Conservation (phyloP, 2,888 invertebrate species). For the Hemaris fuciformis region DNA sequence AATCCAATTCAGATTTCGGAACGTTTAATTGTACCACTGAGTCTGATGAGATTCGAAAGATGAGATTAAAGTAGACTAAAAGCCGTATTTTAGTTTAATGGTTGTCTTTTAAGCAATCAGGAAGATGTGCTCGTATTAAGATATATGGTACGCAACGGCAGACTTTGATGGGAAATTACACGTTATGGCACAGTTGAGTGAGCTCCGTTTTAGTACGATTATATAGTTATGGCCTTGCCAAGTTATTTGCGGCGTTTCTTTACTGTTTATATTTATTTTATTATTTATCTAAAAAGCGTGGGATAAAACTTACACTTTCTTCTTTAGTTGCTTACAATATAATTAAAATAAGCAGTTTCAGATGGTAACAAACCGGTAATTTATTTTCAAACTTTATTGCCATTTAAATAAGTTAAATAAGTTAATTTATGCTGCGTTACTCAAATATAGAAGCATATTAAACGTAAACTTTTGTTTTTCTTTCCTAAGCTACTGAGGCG, state of each 20-base stretch:
- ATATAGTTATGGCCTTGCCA: background rate
- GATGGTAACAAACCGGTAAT: background rate
- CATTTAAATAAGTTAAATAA: background rate
- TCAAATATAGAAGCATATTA: background rate
- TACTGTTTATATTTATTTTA: too few relatives aligned
- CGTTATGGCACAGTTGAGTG: slow-evolving; percentile 4
- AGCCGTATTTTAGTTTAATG: slow-evolving; percentile 56
- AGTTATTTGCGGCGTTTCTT: background rate
- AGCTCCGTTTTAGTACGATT: background rate
- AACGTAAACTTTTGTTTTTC: background rate
- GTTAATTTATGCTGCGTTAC: background rate
- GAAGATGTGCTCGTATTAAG: slow-evolving; percentile 38
- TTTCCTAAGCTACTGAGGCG: background rate
- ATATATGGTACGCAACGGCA: slow-evolving; percentile 36
- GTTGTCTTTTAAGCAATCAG: slow-evolving; percentile 43
- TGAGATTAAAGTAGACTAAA: slow-evolving; percentile 48
- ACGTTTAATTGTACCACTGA: slow-evolving; percentile 46
- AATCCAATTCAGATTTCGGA: slow-evolving; percentile 58
- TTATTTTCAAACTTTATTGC: background rate
- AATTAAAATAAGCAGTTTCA: background rate
- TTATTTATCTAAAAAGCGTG: background rate
- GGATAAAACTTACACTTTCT: background rate
- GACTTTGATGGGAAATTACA: slow-evolving; percentile 35
- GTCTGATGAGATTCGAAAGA: slow-evolving; percentile 42
- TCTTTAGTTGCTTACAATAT: background rate